A percentile compares a stretch with the other conserved stretches of the same genome.
Evolutionary conservation across 2,797 vertebrate species (phyloP).

Genomic region (Allobates femoralis): DNA sequence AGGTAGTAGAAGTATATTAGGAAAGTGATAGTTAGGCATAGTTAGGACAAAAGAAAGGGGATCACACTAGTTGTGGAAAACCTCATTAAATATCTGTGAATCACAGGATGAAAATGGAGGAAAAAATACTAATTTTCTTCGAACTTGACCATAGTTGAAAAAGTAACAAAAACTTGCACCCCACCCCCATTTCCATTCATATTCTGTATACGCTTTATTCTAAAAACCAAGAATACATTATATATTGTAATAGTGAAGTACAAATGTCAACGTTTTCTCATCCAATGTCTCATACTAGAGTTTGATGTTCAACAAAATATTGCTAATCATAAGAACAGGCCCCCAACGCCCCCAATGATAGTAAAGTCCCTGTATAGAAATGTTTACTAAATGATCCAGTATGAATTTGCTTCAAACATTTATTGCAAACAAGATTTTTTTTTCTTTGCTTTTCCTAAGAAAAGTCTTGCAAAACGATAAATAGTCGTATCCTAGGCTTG

Average conservation of each 20-base stretch:
- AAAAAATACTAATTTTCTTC: neutral
- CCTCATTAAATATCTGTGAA: neutral
- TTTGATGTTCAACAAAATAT: constrained; percentile 38
- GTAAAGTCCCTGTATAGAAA: constrained; percentile 4
- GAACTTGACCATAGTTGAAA: neutral
- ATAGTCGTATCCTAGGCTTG: constrained; percentile 16
- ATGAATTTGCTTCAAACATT: constrained; percentile 21
- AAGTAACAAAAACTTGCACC: neutral
- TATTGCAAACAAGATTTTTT: constrained; percentile 27
- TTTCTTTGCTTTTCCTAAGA: neutral
- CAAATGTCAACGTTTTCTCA: constrained; percentile 26
- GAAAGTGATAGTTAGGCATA: too few species aligned
- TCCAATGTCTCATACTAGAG: neutral
- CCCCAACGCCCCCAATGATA: constrained; percentile 58
- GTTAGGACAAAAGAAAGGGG: too few species aligned
- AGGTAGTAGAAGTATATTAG: too few species aligned
- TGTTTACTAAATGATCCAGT: constrained; percentile 11
- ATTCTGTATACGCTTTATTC: constrained; percentile 19
- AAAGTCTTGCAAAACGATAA: constrained; percentile 9
- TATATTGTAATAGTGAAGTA: constrained; percentile 2
- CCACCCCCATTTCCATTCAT: constrained; percentile 3
- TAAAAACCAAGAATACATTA: constrained; percentile 21
- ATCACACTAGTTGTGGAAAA: too few species aligned
- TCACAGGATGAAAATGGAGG: neutral
- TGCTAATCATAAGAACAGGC: constrained; percentile 66